phyloP scores from a whole-genome alignment of 2,797 vertebrate species.

The Eurystomus glaucurus region DNA sequence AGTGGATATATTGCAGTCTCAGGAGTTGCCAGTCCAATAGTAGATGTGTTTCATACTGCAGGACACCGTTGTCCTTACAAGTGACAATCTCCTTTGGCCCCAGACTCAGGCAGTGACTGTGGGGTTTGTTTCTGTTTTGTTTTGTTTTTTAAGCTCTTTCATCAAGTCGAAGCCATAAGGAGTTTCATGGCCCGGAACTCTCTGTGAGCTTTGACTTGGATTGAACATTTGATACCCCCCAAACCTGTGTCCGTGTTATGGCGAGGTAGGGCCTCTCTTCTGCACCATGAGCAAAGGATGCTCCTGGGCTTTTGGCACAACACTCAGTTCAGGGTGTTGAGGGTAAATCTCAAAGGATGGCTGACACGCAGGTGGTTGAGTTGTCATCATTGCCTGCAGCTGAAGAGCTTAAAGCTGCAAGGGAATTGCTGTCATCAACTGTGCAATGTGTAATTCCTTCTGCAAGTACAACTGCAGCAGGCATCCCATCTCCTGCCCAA shows the following conservation, averaged over 20 bases:
- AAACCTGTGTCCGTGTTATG: not conserved
- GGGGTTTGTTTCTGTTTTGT: rapidly evolving
- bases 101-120: not conserved
- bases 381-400: not conserved
- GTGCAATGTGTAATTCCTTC: not conserved
- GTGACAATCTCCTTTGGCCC: not conserved
- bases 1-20: not conserved
- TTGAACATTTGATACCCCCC: rapidly evolving
- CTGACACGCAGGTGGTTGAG: not conserved
- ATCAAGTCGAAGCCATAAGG: not conserved
- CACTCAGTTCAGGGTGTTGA: not conserved
- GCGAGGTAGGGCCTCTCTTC: not conserved
- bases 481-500: not conserved
- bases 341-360: not conserved
- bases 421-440: not conserved
- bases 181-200: not conserved
- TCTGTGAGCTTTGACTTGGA: not conserved
- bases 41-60: not conserved
- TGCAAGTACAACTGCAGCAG: not conserved
- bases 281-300: not conserved
- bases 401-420: not conserved
- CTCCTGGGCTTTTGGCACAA: not conserved
- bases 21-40: not conserved
- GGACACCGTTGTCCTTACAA: not conserved
- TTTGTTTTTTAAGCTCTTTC: not conserved